Base-by-base conservation (phyloP, 92 coral and sea anemone species). In the Pocillopora meandrina region DNA sequence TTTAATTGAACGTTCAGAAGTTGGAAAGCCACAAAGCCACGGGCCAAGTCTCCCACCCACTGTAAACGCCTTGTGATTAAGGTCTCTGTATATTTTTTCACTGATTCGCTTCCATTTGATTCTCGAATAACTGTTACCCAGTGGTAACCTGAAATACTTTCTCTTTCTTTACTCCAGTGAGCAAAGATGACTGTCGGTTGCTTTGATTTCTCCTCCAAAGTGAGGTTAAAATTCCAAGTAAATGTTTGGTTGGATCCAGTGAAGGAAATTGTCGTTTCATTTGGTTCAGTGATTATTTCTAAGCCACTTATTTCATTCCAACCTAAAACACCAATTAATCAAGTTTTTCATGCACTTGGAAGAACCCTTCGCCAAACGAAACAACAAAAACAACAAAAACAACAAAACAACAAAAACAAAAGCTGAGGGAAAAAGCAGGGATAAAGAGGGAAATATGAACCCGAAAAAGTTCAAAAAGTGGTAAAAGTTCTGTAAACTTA, bases 41-140 rank as follows among this genome's bases (percentile, higher is more conserved):
- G 83, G 0, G 67, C 26, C 52, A 82, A 11, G 65, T 90, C 74
- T 42, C 92, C 92, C 47, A n/a, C 31, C 90, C 90, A 86, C 17
- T 58, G 19, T 34, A 82, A 58, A 9, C 93, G 87, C n/a, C 66
- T 76, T 14, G 59, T 59, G 20, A 76, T 66, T 5, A 42, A 42
- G 49, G 55, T 3, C 11, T 26, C 47, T 42, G 56, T 12, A 20
- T 42, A 15, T 56, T 17, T 61, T 5, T 2, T 0, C 7, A 77
- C 67, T 9, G 4, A 33, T 11, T 26, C 34, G 1, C 21, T 68
- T 26, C 71, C 76, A 4, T 65, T 62, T 3, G 61, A 8, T 42
- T 15, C 56, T 57, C 58, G 83, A 70, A 68, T 58, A 61, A 86
- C 15, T 2, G 72, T 70, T 7, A 81, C 23, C 9, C 81, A 31